These are phyloP conservation scores for Beris chalybata DNA, from an alignment of 2,888 invertebrate species.

Conservation along the genomic window DNA sequence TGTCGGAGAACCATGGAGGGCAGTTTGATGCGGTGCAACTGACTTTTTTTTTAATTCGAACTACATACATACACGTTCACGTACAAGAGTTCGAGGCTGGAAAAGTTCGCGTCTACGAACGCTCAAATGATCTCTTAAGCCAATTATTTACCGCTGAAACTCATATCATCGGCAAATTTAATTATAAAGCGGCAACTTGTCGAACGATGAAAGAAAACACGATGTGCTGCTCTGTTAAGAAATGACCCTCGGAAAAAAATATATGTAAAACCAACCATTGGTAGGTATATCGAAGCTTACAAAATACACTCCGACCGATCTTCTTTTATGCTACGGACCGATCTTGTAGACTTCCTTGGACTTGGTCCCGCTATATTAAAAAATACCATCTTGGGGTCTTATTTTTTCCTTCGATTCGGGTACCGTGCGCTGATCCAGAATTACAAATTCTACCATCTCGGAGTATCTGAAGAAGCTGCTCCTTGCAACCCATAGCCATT, in stretches of 20 bases:
- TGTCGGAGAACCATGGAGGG: too few species aligned
- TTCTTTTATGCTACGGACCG: slow-evolving; percentile 11
- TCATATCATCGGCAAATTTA: slow-evolving; percentile 41
- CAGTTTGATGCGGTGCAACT: too few species aligned
- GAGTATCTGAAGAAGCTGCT: too few species aligned
- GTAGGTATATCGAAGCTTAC: background rate
- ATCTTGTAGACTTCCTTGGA: slow-evolving; percentile 18
- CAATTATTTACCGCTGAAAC: slow-evolving; percentile 41
- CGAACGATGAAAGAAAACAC: slow-evolving; percentile 40
- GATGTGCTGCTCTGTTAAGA: slow-evolving; percentile 29
- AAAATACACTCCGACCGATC: slow-evolving; percentile 4
- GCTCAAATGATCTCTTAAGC: slow-evolving; percentile 39
- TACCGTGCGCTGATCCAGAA: slow-evolving; percentile 11
- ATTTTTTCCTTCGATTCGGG: too few species aligned
- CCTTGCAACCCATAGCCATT: too few species aligned
- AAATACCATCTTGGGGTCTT: too few species aligned
- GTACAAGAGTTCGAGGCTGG: slow-evolving; percentile 1
- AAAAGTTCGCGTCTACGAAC: slow-evolving; percentile 29
- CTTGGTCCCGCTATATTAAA: too few species aligned
- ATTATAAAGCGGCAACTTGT: slow-evolving; percentile 39
- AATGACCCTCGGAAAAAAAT: slow-evolving; percentile 5
- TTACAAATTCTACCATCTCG: slow-evolving; percentile 1
- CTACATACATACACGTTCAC: background rate
- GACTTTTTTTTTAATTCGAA: too few species aligned
- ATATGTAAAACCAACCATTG: slow-evolving; percentile 2